These are phyloP conservation scores for Falco cherrug DNA, from an alignment of 2,797 vertebrate species.

Conservation along the genomic window DNA sequence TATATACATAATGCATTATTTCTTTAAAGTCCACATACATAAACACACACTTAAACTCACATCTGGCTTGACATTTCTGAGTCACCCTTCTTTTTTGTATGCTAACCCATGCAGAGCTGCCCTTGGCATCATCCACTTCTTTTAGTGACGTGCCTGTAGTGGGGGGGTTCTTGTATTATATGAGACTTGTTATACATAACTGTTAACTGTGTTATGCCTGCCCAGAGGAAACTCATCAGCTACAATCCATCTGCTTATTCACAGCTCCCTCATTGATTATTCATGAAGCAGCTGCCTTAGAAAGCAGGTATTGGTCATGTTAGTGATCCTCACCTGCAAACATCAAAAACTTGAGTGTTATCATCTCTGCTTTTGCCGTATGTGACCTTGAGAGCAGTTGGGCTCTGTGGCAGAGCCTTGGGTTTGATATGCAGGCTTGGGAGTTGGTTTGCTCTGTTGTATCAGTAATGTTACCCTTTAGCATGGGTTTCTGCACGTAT, in stretches of 20 bases:
- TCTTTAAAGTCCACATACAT: background rate
- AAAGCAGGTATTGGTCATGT: conserved; percentile 40
- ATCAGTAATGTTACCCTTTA: background rate
- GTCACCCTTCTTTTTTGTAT: background rate
- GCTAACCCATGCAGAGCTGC: background rate
- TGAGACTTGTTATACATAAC: conserved; percentile 35
- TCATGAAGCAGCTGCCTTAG: conserved; percentile 54
- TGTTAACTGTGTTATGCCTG: conserved; percentile 16
- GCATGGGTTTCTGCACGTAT: background rate
- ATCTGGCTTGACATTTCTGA: background rate
- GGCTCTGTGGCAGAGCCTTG: background rate
- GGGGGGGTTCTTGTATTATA: background rate
- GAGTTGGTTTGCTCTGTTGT: background rate
- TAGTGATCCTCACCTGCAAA: conserved; percentile 12
- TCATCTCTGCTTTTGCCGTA: background rate
- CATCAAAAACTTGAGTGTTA: background rate
- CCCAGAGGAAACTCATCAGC: conserved; percentile 46
- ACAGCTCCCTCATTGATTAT: conserved; percentile 55
- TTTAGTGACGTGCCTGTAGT: background rate
- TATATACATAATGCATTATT: background rate
- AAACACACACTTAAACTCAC: background rate
- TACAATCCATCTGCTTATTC: conserved; percentile 61
- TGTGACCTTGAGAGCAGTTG: conserved; percentile 8
- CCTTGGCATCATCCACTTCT: background rate
- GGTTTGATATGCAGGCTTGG: background rate